Evolutionary conservation across 2,113 vertebrate species (phyloP), one percentile per base, ranked within the genome.

Genomic region (Urocitellus parryii): DNA sequence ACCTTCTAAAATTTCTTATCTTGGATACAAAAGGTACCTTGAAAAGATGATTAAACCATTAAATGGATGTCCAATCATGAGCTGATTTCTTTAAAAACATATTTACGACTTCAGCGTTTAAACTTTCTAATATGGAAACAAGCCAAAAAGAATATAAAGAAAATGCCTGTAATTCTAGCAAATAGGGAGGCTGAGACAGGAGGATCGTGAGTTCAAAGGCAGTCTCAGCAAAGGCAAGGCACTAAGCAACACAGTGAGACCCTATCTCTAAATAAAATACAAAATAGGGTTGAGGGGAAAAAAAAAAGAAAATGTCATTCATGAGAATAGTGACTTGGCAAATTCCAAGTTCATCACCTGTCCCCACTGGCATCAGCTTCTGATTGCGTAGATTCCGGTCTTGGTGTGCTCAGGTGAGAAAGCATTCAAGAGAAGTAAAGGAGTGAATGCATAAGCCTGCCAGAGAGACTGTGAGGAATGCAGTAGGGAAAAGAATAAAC

Each of bases 61-160:
- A 63, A 79, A 74, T 10, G 0, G 11, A 65, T 3, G 0, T 56
- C 12, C 8, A 81, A 74, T 86, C 72, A 51, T 34, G 4, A 86
- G 5, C 53, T 89, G n/a, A 51, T 82, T 80, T 86, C 84, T 93
- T 74, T 61, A 51, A 95, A 87, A 92, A n/a, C 29, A 13, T 77
- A 56, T n/a, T 27, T 80, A 53, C 14, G 68, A 65, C 67, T 58
- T 67, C 51, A 42, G 48, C 34, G 14, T 45, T 83, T 80, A 79
- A 63, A 79, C 48, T 70, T 86, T 72, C 34, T 73, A 73, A 20
- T n/a, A 29, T 34, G 20, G 11, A 94, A 86, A 24, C 13, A 67
- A 84, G 45, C 61, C 67, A 78, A 82, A 93, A 88, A 39, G 29
- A 93, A 84, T 24, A 56, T 7, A 77, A 91, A 39, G 10, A 51